These are phyloP conservation scores for Linepithema humile DNA, from an alignment of 1,140 invertebrate species.

Conservation along the genomic window DNA sequence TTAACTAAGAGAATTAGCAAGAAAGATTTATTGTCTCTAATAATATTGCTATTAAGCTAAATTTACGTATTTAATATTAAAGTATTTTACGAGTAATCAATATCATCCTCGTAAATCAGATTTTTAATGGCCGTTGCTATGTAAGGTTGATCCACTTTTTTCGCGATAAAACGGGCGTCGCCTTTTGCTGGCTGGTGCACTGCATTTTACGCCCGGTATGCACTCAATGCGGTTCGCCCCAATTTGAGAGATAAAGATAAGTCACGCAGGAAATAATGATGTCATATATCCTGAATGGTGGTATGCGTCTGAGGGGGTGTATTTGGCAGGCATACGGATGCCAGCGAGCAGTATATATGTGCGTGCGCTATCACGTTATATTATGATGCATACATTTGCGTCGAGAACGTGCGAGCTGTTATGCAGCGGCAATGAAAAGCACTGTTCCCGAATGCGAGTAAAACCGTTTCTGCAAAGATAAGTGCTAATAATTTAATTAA, in stretches of 20 bases:
- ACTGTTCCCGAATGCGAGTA: background rate
- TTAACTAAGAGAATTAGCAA: no score
- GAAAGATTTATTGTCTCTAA: no score
- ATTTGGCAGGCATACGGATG: conserved; percentile 41
- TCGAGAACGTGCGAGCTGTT: background rate
- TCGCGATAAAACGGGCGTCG: conserved; percentile 22
- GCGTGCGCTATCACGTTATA: conserved; percentile 9
- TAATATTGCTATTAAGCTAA: background rate
- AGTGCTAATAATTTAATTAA: background rate
- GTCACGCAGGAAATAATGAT: conserved; percentile 56
- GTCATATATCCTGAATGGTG: conserved; percentile 32
- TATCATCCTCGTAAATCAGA: conserved; percentile 17
- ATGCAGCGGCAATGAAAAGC: conserved; percentile 5
- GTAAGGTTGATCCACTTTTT: conserved; percentile 15
- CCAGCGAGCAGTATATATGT: background rate
- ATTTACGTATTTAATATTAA: background rate
- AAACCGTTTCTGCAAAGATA: background rate
- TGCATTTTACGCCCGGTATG: conserved; percentile 12
- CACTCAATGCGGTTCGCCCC: conserved; percentile 23
- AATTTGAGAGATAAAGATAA: conserved; percentile 55
- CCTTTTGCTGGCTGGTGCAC: conserved; percentile 14
- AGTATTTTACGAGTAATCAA: conserved; percentile 11
- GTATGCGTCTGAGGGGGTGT: conserved; percentile 18
- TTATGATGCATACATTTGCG: conserved; percentile 34
- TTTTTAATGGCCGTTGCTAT: conserved; percentile 18